Conservation (phyloP, 1,140 invertebrate genomes). For the Drosophila pseudoananassae region DNA sequence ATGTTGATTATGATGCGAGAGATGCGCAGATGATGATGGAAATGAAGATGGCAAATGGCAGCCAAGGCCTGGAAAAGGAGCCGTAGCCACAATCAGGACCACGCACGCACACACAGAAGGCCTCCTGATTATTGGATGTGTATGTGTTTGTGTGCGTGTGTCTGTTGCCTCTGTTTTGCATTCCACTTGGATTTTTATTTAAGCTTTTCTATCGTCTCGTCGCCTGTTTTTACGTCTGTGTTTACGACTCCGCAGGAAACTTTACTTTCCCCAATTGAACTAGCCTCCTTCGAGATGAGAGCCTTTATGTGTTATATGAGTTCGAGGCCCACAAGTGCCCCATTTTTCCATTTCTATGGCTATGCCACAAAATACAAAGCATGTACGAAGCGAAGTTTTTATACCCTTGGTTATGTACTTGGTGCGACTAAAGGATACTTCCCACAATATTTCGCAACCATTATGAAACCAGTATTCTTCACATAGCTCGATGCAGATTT, state of each 20-base stretch:
- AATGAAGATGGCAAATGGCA: slow-evolving; percentile 74
- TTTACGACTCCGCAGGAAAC: slow-evolving; percentile 70
- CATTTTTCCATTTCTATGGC: neutral
- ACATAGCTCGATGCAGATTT: too few species aligned
- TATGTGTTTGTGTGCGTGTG: neutral
- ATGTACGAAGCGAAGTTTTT: too few species aligned
- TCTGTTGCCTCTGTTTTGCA: slow-evolving; percentile 52
- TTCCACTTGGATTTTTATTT: slow-evolving; percentile 56
- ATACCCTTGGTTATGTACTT: too few species aligned
- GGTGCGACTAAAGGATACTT: too few species aligned
- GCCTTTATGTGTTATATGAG: slow-evolving; percentile 27
- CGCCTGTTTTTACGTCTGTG: slow-evolving; percentile 26
- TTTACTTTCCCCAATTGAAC: slow-evolving; percentile 30
- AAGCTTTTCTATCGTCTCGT: slow-evolving; percentile 41
- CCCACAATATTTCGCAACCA: too few species aligned
- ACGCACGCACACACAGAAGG: slow-evolving; percentile 1
- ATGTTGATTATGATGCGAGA: slow-evolving; percentile 79
- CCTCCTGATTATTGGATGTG: slow-evolving; percentile 34
- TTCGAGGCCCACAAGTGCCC: slow-evolving; percentile 20
- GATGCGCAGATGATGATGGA: slow-evolving; percentile 71
- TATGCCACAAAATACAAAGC: neutral
- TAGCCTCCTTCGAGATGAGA: slow-evolving; percentile 11
- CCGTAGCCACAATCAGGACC: slow-evolving; percentile 32
- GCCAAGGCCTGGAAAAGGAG: slow-evolving; percentile 28
- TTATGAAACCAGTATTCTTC: too few species aligned